Percentiles rank a stretch among this genome's conserved stretches.
These are phyloP conservation scores for Nyleta sp. DNA, from an alignment of 2,888 invertebrate genomes.

Conservation along the genomic window DNA sequence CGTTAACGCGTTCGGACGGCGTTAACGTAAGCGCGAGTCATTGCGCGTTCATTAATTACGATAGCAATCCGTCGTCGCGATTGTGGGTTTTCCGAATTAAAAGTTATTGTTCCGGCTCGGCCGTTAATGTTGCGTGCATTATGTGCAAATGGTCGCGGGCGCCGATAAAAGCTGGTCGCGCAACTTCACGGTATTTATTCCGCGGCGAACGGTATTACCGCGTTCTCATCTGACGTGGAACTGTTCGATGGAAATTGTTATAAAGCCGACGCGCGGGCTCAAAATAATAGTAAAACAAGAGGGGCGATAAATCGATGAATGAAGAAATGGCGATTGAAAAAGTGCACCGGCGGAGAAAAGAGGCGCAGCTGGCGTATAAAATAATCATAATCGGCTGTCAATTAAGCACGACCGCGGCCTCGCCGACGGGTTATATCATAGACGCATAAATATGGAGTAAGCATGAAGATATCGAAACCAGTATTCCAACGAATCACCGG, in stretches of 20 bases:
- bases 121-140: too few relatives aligned
- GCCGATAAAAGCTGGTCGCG: too few relatives aligned
- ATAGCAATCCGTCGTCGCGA: neutral
- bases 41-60: conserved; percentile 31
- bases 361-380: conserved; percentile 21
- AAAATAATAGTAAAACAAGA: too few relatives aligned
- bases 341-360: neutral
- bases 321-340: conserved; percentile 4
- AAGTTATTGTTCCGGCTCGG: conserved; percentile 2
- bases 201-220: too few relatives aligned
- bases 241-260: too few relatives aligned
- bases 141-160: too few relatives aligned
- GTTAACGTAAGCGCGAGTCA: conserved; percentile 30
- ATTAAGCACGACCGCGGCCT: conserved; percentile 21
- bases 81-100: conserved; percentile 25
- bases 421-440: conserved; percentile 30
- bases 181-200: too few relatives aligned
- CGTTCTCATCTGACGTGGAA: too few relatives aligned
- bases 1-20: conserved; percentile 17
- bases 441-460: conserved; percentile 38
- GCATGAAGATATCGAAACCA: conserved; percentile 49
- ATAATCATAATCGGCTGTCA: conserved; percentile 42
- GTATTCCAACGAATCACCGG: conserved; percentile 41
- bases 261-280: too few relatives aligned
- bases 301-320: neutral